Evolutionary conservation across 2,888 invertebrate genomes (phyloP), one percentile per base, ranked within the genome.

Genomic region (Drosophila aldrichi): DNA sequence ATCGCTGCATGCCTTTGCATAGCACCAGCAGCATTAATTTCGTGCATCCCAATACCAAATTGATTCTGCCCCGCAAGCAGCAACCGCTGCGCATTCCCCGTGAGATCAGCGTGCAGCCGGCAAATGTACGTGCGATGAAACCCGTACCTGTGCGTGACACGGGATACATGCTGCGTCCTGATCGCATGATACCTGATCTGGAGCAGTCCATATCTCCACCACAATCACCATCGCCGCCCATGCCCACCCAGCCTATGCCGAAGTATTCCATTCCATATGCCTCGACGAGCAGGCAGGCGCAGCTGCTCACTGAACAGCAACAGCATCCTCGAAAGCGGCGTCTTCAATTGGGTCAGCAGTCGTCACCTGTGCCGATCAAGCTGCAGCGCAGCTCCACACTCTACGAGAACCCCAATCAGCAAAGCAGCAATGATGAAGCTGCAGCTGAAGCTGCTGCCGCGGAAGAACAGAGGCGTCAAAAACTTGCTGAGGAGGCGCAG

Each of bases 181-280:
- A 91, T 12, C 84, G 91, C 14, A 82, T 82, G 70, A 84, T 90
- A 70, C 88, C 92, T 29, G 91, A 91, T 61, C 60, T 91, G 12
- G 88, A 89, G 12, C 77, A 79, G 40, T 79, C 89, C 5, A 65
- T 81, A 57, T 81, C 91, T 25, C 91, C 92, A 4, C 91, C 91
- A 9, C 80, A 83, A n/a, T 72, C 86, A 61, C 79, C 62, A 67
- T 73, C 80, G 38, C 72, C 81, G 4, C 60, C 86, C 3, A 48
- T 77, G 61, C 59, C 41, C 32, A 29, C 9, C 7, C 61, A 62
- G 29, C 34, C 51, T 1, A 29, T 16, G 7, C 32, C 70, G 2
- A 76, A 77, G 38, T 75, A 73, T 16, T 32, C 48, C 7, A 40
- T 58, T 14, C 60, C 81, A 4, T 77, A 69, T 38, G 62, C 83